These are phyloP conservation scores for Andricus quercusramuli DNA, from an alignment of 2,888 invertebrate genomes.

Conservation along the genomic window DNA sequence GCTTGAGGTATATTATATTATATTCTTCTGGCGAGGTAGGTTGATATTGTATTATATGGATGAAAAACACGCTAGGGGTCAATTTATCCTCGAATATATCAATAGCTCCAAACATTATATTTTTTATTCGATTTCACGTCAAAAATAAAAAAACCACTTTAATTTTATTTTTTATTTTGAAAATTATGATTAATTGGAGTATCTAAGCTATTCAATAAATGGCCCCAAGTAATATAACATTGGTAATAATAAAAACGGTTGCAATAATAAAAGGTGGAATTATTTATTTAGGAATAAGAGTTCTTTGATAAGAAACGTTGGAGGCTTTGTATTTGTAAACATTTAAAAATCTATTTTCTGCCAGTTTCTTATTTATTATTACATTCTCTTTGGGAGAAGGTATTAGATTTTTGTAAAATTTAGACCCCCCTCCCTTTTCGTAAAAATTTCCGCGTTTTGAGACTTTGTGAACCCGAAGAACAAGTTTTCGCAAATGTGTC, in stretches of 20 bases:
- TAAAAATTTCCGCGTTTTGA: no score
- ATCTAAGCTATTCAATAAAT: not conserved
- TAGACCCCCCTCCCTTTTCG: no score
- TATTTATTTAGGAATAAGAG: not conserved
- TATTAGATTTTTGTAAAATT: no score
- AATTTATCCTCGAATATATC: not conserved
- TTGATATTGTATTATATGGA: slow-evolving; percentile 10
- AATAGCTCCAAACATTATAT: not conserved
- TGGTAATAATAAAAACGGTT: not conserved
- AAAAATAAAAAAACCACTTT: no score
- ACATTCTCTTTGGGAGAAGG: no score
- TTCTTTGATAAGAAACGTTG: not conserved
- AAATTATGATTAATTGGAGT: no score
- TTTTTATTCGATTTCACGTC: not conserved
- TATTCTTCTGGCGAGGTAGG: slow-evolving; percentile 17
- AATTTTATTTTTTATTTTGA: no score
- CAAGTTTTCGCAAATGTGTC: no score
- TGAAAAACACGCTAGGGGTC: not conserved
- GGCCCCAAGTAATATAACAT: not conserved
- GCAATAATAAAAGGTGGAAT: not conserved
- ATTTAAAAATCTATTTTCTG: no score
- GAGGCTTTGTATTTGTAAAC: no score
- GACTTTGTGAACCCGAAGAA: no score
- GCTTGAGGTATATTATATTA: slow-evolving; percentile 1
- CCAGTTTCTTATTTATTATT: no score